These are phyloP conservation scores for Acanthornis magna DNA, from an alignment of 2,797 vertebrate species.

Conservation along the genomic window DNA sequence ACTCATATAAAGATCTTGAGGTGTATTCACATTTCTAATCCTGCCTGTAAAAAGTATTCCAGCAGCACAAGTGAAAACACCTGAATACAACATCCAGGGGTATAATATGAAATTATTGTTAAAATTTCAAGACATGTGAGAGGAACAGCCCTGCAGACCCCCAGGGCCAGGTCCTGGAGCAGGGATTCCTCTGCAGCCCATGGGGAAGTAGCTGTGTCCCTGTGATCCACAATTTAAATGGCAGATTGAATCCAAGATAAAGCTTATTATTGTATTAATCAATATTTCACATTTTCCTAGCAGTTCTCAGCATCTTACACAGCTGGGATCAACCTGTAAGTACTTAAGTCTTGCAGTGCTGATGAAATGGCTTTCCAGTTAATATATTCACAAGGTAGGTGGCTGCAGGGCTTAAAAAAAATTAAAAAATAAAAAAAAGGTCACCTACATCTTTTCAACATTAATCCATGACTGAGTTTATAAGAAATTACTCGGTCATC, in stretches of 20 bases:
- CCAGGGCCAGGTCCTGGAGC: background rate
- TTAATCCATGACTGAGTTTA: conserved; percentile 43
- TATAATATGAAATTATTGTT: background rate
- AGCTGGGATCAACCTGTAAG: conserved; percentile 6
- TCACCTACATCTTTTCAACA: conserved; percentile 44
- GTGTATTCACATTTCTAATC: background rate
- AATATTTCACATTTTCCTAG: background rate
- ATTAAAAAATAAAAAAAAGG: background rate
- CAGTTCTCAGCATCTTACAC: background rate
- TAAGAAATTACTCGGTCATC: conserved; percentile 54
- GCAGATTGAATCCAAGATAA: background rate
- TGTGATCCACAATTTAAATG: background rate
- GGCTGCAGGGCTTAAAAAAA: background rate
- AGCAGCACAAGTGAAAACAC: conserved; percentile 1
- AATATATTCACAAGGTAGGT: background rate
- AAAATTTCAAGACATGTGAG: background rate
- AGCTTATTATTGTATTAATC: background rate
- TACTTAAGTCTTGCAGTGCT: background rate
- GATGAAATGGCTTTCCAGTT: background rate
- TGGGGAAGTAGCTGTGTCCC: background rate
- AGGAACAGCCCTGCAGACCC: background rate
- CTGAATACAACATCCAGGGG: background rate
- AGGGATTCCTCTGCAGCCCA: background rate
- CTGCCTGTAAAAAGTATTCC: background rate
- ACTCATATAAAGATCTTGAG: background rate